Evolutionary conservation across 2,797 vertebrate genomes (phyloP).

Genomic region (Garrulus glandarius): DNA sequence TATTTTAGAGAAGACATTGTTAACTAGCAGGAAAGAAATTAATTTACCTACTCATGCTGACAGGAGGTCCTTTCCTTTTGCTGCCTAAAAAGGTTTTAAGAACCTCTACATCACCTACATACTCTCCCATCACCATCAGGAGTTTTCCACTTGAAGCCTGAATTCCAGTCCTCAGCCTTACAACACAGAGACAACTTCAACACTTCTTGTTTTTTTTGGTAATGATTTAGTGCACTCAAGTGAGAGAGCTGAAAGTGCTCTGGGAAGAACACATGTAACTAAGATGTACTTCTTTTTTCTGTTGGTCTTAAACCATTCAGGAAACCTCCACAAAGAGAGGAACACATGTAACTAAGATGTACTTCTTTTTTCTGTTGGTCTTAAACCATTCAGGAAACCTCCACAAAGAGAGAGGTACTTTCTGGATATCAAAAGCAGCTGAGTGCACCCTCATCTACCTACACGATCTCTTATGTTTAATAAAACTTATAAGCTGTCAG

Average conservation of each 20-base stretch:
- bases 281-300: not conserved
- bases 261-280: not conserved
- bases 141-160: not conserved
- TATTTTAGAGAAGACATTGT: not conserved
- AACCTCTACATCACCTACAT: not conserved
- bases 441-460: not conserved
- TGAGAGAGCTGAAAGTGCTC: not conserved
- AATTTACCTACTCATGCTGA: not conserved
- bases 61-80: not conserved
- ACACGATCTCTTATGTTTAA: not conserved
- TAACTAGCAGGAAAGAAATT: not conserved
- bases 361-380: not conserved
- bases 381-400: not conserved
- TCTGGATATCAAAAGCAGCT: not conserved
- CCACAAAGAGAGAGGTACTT: not conserved
- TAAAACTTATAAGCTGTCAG: not conserved
- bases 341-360: rapidly evolving
- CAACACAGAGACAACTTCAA: not conserved
- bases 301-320: not conserved
- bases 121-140: not conserved
- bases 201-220: not conserved
- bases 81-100: not conserved
- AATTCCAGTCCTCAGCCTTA: not conserved
- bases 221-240: not conserved
- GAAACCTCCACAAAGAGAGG: not conserved